These are phyloP conservation scores for Machimus rusticus DNA, from an alignment of 2,888 invertebrate genomes.

Conservation along the genomic window DNA sequence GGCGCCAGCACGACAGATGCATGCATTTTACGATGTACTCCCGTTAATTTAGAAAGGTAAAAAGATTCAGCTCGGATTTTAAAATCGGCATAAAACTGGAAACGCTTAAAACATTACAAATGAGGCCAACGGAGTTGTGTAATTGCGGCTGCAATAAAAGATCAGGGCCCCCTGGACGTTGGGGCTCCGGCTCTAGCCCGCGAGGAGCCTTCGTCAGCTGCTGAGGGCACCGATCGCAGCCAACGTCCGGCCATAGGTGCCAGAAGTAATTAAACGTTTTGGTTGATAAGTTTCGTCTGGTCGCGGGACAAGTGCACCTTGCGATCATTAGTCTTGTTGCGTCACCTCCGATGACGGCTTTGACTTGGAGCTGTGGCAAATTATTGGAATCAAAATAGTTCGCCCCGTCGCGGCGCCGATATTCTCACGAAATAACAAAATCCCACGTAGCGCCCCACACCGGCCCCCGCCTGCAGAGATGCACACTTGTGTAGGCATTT, in stretches of 20 bases:
- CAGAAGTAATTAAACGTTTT: constrained; percentile 20
- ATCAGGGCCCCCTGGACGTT: background rate
- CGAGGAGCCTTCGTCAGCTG: background rate
- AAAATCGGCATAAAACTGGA: constrained; percentile 21
- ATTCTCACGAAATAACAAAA: background rate
- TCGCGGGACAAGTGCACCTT: background rate
- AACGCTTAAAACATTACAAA: background rate
- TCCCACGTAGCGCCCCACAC: background rate
- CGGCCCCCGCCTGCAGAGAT: constrained; percentile 41
- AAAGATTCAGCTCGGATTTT: background rate
- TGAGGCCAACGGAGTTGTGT: constrained; percentile 3
- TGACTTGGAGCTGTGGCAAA: background rate
- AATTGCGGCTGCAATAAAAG: background rate
- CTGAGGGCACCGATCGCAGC: background rate
- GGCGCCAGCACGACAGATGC: background rate
- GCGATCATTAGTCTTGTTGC: background rate
- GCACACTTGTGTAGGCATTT: constrained; percentile 48
- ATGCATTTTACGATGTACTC: background rate
- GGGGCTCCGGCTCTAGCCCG: background rate
- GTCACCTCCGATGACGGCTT: background rate
- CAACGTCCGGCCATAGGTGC: background rate
- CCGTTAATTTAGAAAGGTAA: background rate
- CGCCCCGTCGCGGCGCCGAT: constrained; percentile 26
- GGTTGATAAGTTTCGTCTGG: constrained; percentile 10
- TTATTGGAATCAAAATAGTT: background rate